Evolutionary conservation across 1,140 invertebrate species (phyloP).

Genomic region (Cryptotermes secundus): DNA sequence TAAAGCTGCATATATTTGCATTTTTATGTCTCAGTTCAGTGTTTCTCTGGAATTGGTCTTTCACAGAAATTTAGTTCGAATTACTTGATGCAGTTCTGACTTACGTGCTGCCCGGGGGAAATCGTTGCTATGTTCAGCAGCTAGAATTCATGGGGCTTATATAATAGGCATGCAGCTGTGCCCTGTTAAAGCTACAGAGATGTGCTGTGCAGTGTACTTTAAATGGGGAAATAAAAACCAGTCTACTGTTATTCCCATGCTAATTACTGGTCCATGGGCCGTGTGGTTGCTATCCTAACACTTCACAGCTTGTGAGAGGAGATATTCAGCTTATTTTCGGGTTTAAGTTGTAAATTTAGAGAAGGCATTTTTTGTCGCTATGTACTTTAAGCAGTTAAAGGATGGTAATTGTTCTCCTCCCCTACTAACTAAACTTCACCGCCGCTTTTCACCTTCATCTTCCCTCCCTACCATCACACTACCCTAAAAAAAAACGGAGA

Average conservation of each 20-base stretch:
- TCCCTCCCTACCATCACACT: neutral
- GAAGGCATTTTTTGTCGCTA: neutral
- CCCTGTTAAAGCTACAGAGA: neutral
- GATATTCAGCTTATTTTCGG: constrained; percentile 3
- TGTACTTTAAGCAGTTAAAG: constrained; percentile 11
- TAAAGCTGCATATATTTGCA: too few species aligned
- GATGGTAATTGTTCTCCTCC: neutral
- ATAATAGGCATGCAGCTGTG: constrained; percentile 2
- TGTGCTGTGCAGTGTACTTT: neutral
- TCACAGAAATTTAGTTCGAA: too few species aligned
- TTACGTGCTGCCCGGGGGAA: too few species aligned
- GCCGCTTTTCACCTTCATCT: neutral
- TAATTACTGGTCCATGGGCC: neutral
- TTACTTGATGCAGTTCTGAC: too few species aligned
- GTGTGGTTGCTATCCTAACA: neutral
- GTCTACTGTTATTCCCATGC: neutral
- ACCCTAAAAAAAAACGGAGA: neutral
- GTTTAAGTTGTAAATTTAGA: neutral
- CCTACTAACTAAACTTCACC: neutral
- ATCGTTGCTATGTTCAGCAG: neutral
- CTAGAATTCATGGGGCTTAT: neutral
- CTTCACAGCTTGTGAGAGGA: neutral
- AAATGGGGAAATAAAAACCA: constrained; percentile 6
- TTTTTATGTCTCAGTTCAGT: too few species aligned
- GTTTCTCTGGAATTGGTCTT: too few species aligned